These are phyloP conservation scores for Carassius gibelio DNA, from an alignment of 2,113 vertebrate genomes.

Conservation along the genomic window DNA sequence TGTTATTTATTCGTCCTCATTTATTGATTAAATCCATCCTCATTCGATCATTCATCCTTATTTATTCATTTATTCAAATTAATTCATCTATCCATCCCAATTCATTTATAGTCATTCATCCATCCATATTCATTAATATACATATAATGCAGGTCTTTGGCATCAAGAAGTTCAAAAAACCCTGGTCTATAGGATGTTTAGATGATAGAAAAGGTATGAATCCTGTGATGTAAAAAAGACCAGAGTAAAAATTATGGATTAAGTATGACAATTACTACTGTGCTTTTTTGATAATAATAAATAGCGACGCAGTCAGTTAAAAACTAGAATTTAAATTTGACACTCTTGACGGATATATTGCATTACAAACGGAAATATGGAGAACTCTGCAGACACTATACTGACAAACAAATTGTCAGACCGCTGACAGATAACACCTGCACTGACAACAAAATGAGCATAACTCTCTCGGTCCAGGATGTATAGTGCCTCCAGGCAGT, in stretches of 20 bases:
- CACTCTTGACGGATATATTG: background rate
- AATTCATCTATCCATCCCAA: no score
- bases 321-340: background rate
- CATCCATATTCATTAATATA: background rate
- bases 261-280: background rate
- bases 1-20: no score
- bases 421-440: constrained; percentile 48
- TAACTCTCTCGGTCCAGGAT: constrained; percentile 4
- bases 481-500: background rate
- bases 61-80: no score
- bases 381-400: background rate
- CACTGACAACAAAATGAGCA: constrained; percentile 16
- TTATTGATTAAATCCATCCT: no score
- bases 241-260: background rate
- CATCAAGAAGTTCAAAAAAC: background rate
- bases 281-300: background rate
- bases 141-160: background rate
- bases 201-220: background rate
- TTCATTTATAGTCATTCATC: background rate
- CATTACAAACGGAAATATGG: background rate
- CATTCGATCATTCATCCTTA: no score
- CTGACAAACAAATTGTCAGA: constrained; percentile 42
- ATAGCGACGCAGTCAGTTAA: background rate
- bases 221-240: background rate
- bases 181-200: background rate